Conservation (phyloP, 2,888 invertebrate genomes). For the Diloba caeruleocephala region DNA sequence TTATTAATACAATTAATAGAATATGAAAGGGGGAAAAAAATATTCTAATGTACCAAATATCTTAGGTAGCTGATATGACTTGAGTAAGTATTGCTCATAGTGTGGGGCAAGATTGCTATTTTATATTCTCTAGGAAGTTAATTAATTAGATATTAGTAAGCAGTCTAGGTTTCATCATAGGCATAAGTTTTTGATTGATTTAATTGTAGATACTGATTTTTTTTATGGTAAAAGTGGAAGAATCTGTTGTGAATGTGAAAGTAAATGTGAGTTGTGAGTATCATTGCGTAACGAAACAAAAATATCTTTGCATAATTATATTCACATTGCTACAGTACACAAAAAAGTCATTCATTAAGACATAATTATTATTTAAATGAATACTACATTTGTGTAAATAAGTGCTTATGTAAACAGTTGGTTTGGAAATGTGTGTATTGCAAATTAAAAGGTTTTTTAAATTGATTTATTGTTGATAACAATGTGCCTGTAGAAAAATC, state of each 20-base stretch:
- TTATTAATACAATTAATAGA: too few species aligned
- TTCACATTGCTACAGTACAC: constrained; percentile 4
- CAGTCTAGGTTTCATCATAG: too few species aligned
- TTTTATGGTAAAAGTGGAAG: constrained; percentile 18
- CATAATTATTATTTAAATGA: background rate
- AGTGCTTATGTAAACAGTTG: background rate
- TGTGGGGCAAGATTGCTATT: background rate
- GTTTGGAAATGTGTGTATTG: background rate
- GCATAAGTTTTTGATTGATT: too few species aligned
- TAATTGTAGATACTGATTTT: too few species aligned
- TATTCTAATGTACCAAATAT: too few species aligned
- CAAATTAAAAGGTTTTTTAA: background rate
- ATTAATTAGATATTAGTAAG: background rate
- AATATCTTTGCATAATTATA: constrained; percentile 15
- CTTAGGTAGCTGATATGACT: too few species aligned
- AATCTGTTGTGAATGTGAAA: constrained; percentile 20
- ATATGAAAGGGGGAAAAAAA: too few species aligned
- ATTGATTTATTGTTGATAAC: too few species aligned
- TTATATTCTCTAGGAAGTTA: background rate
- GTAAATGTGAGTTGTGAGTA: constrained; percentile 10
- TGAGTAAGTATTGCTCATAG: background rate
- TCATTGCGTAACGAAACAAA: constrained; percentile 17
- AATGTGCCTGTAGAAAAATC: background rate
- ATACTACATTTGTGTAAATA: background rate
- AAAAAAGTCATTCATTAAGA: background rate